Conservation (phyloP, 2,113 vertebrate species). For the Apeltes quadracus region DNA sequence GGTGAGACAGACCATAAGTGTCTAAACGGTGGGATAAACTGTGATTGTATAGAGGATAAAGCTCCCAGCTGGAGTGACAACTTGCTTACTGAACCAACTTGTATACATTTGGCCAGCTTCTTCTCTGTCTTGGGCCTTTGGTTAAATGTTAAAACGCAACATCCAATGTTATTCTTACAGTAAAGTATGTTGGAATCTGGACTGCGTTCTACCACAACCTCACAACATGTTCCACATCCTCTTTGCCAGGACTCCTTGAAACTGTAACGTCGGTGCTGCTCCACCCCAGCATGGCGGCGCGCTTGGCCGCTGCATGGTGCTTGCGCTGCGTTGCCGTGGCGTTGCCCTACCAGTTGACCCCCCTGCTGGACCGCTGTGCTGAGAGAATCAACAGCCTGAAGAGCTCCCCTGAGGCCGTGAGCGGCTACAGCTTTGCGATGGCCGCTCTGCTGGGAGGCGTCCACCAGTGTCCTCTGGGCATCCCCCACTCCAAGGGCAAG, state of each 20-base stretch:
- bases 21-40: background rate
- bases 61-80: background rate
- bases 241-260: conserved; percentile 87
- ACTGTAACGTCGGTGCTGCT: conserved; percentile 96
- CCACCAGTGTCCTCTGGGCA: conserved; percentile 95
- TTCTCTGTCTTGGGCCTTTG: too few relatives aligned
- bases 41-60: background rate
- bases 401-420: conserved; percentile 96
- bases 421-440: conserved; percentile 98
- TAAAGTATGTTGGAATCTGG: background rate
- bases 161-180: background rate
- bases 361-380: conserved; percentile 92
- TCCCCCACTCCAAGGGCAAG: conserved; percentile 98
- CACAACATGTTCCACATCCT: background rate
- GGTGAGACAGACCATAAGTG: conserved; percentile 77
- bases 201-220: background rate
- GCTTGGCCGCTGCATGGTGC: conserved; percentile 95
- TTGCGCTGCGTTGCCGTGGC: conserved; percentile 95
- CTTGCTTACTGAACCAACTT: background rate
- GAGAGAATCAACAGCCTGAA: conserved; percentile 97
- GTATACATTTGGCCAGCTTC: background rate
- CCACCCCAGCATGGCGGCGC: conserved; percentile 98
- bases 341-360: conserved; percentile 93
- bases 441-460: conserved; percentile 95
- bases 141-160: too few relatives aligned